Evolutionary conservation across 2,113 vertebrate genomes (phyloP).

Genomic region (Grantiella picta): DNA sequence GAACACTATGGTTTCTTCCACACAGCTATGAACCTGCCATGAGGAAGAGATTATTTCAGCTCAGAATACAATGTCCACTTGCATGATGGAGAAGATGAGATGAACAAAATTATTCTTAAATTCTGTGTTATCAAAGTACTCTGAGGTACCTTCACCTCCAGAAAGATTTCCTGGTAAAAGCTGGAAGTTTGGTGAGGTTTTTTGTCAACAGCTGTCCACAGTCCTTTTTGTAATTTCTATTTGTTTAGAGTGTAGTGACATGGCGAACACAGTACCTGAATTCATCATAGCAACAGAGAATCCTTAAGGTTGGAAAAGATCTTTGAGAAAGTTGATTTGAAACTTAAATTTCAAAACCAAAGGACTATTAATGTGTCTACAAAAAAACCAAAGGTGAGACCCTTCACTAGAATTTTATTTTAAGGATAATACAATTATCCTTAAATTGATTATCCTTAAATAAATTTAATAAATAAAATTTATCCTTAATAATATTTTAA

Average conservation of each 20-base stretch:
- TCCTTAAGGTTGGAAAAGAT: neutral
- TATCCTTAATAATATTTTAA: too few species aligned
- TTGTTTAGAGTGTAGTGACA: neutral
- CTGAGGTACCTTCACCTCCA: neutral
- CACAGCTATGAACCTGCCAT: neutral
- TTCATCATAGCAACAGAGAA: neutral
- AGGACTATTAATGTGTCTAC: neutral
- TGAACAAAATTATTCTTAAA: neutral
- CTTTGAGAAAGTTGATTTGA: neutral
- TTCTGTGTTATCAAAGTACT: neutral
- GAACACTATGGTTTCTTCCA: neutral
- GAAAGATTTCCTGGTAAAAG: neutral
- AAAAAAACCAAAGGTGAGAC: neutral
- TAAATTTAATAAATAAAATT: too few species aligned
- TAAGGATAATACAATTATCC: neutral
- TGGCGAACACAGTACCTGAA: neutral
- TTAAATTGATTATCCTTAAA: too few species aligned
- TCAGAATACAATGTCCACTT: neutral
- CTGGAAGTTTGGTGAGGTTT: neutral
- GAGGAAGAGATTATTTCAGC: neutral
- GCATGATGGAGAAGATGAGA: neutral
- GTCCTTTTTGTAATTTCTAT: neutral
- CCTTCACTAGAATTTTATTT: neutral
- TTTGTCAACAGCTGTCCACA: neutral
- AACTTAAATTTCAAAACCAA: neutral